phyloP scores from a whole-genome alignment of 2,113 vertebrate genomes.

The Pogona vitticeps region DNA sequence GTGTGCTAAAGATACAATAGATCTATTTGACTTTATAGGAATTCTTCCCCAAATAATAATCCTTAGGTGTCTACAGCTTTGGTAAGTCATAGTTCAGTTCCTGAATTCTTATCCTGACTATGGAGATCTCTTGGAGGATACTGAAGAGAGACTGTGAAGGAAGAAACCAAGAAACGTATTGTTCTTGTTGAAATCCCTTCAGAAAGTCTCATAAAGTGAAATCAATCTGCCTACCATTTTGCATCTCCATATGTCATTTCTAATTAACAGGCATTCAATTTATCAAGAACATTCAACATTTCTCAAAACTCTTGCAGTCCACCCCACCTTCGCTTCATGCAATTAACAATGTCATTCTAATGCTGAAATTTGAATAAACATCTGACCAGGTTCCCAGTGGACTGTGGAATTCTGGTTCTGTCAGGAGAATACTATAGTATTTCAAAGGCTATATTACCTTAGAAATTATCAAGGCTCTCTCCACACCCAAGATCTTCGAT shows the following conservation, averaged over 20 bases:
- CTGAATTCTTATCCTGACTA: neutral
- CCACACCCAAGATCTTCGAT: neutral
- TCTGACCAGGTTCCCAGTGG: neutral
- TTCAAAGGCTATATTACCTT: constrained; percentile 26
- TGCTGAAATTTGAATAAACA: constrained; percentile 9
- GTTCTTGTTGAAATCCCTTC: constrained; percentile 33
- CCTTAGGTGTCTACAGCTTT: neutral
- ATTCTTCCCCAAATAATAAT: neutral
- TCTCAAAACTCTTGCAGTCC: constrained; percentile 19
- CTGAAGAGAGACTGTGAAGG: constrained; percentile 5
- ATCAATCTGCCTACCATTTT: neutral
- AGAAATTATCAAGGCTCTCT: constrained; percentile 19
- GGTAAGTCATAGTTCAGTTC: neutral
- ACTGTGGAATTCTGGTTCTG: neutral
- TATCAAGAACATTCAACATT: constrained; percentile 26
- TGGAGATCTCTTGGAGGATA: constrained; percentile 13
- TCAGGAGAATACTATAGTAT: neutral
- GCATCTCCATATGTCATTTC: constrained; percentile 45
- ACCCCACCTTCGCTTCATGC: neutral
- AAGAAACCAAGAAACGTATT: neutral
- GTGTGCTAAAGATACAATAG: neutral
- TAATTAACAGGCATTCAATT: constrained; percentile 38
- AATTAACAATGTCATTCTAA: constrained; percentile 15
- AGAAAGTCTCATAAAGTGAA: constrained; percentile 14
- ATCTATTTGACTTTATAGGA: neutral